These are phyloP conservation scores for Urophycis tenuis DNA, from an alignment of 2,797 vertebrate genomes.

Conservation along the genomic window DNA sequence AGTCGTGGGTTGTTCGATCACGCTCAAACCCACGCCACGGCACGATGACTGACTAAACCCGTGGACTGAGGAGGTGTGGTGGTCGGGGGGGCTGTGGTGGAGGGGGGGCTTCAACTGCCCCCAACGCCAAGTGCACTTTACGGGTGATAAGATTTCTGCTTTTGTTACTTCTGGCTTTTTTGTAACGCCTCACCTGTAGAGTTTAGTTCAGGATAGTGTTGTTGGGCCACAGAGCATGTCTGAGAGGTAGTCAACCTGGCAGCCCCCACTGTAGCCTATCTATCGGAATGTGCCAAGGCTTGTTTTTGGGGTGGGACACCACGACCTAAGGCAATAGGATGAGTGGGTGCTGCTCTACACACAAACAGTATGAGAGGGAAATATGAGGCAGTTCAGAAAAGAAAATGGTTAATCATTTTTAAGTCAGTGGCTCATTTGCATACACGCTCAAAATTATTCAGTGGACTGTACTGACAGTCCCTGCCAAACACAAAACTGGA, in stretches of 20 bases:
- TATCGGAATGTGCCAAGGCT: slow-evolving; percentile 75
- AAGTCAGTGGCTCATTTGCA: not conserved
- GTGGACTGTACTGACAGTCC: slow-evolving; percentile 1
- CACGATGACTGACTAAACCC: not conserved
- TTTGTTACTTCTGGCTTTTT: slow-evolving; percentile 35
- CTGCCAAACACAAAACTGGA: not conserved
- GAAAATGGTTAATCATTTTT: not conserved
- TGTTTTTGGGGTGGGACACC: slow-evolving; percentile 78
- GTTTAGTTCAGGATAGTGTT: slow-evolving; percentile 46
- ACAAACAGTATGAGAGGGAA: slow-evolving; percentile 1
- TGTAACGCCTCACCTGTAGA: slow-evolving; percentile 60
- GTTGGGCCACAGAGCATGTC: slow-evolving; percentile 35
- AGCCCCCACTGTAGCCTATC: slow-evolving; percentile 62
- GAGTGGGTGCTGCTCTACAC: slow-evolving; percentile 72
- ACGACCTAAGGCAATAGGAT: slow-evolving; percentile 78
- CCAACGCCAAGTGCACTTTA: not conserved
- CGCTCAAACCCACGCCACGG: not conserved
- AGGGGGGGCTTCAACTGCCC: not conserved
- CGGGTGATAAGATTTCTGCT: slow-evolving; percentile 17
- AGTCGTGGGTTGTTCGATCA: not conserved
- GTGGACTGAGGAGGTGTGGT: not conserved
- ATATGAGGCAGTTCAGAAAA: not conserved
- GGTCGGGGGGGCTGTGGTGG: not conserved
- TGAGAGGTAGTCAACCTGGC: slow-evolving; percentile 69
- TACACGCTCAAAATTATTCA: not conserved